Percentiles rank a stretch among this genome's conserved stretches.
Evolutionary conservation across 2,888 invertebrate species (phyloP).

Genomic region (Bellardia bayeri): DNA sequence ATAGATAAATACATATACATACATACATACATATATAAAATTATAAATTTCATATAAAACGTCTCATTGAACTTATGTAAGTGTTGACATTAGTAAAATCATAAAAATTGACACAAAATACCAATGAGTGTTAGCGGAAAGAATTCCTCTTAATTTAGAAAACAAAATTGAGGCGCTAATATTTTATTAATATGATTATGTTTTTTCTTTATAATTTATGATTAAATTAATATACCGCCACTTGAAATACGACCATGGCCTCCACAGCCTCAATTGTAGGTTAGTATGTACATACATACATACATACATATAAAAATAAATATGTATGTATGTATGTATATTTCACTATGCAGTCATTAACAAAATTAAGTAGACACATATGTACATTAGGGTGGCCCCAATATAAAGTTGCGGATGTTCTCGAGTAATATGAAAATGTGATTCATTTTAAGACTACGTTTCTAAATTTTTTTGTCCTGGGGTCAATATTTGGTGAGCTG

Average conservation of each 20-base stretch:
- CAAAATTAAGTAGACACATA: neutral
- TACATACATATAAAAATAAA: neutral
- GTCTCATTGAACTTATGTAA: neutral
- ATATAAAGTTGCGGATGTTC: no score
- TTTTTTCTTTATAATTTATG: constrained; percentile 53
- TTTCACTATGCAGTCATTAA: neutral
- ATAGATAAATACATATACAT: no score
- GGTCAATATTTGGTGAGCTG: no score
- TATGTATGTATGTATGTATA: neutral
- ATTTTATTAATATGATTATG: constrained; percentile 41
- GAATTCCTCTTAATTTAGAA: neutral
- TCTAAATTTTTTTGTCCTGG: no score
- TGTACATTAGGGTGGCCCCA: no score
- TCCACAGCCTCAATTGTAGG: constrained; percentile 6
- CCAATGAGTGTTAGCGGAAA: neutral
- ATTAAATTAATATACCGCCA: constrained; percentile 50
- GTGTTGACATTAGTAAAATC: constrained; percentile 1
- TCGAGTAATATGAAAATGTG: no score
- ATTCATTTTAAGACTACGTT: no score
- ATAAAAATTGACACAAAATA: constrained; percentile 1
- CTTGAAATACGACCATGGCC: constrained; percentile 48
- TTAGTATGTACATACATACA: neutral
- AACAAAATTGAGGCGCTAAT: constrained; percentile 31
- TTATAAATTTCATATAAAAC: neutral
- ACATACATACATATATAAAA: no score